phyloP scores from a whole-genome alignment of 92 coral and sea anemone genomes.

The Zoanthus solanderi region DNA sequence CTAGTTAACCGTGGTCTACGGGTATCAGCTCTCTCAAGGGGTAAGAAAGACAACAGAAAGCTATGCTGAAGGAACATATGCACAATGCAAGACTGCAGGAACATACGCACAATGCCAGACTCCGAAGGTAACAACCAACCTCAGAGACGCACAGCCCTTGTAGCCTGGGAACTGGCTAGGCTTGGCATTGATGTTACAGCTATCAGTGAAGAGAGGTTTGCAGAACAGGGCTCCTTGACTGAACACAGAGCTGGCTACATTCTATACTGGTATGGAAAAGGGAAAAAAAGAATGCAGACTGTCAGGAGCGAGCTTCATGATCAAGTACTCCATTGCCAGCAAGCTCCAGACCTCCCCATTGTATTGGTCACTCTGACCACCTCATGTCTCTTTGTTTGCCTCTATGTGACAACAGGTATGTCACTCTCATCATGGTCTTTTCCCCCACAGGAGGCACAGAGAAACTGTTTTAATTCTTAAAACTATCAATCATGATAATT shows the following conservation, averaged over 20 bases:
- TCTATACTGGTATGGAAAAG: constrained; percentile 43
- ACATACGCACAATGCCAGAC: no score
- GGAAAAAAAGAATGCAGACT: background rate
- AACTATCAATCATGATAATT: no score
- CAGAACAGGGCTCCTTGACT: background rate
- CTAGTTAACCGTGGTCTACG: background rate
- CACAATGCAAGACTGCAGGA: background rate
- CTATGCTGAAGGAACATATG: background rate
- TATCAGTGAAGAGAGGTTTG: constrained; percentile 28
- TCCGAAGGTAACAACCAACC: constrained; percentile 25
- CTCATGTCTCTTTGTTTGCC: background rate
- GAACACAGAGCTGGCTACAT: constrained; percentile 45
- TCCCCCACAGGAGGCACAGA: no score
- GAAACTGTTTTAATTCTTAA: no score
- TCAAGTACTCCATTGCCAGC: constrained; percentile 25
- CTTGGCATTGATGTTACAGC: constrained; percentile 26
- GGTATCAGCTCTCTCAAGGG: background rate
- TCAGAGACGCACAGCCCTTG: constrained; percentile 17
- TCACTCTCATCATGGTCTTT: no score
- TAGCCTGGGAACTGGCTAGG: constrained; percentile 27
- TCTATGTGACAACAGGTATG: background rate
- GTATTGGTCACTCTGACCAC: background rate
- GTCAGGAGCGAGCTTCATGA: constrained; percentile 12
- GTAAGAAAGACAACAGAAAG: no score
- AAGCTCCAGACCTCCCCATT: background rate